Evolutionary conservation across 2,888 invertebrate species (phyloP), one percentile per base, ranked within the genome.

Genomic region (Gastracanthus pulcherrimus): DNA sequence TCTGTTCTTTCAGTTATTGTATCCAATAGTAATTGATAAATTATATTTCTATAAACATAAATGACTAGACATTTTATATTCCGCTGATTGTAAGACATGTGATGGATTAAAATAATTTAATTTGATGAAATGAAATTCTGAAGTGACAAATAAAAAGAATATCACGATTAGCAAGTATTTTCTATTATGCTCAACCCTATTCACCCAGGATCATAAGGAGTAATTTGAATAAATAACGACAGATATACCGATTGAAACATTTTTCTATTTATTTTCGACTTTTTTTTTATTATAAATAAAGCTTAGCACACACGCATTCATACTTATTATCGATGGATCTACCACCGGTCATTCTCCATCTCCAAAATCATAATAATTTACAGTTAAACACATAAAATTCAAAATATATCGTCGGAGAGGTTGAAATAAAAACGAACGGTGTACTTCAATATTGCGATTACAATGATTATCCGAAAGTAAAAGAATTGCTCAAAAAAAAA

Each of bases 291-390:
- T 88, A 89, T 90, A 90, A 90, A 89, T 90, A 89, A 90, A 86
- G 86, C 87, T 86, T 87, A 71, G 87, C 90, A 89, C 90, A 88
- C 90, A 87, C 86, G 87, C 91, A 90, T 89, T 90, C 90, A 90
- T 89, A 89, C 90, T 88, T 84, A 82, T 86, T 85, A 81, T 86
- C 88, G 86, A 87, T 88, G 87, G 88, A 86, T 90, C 88, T 86
- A 89, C 87, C 89, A 89, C 85, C 87, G 86, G 84, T 88, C 86
- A 87, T 87, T 82, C 84, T 86, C 84, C 85, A 84, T 78, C 84
- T 75, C 79, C 72, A 79, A 83, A 83, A 81, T 83, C 48, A 80
- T 69, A 82, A 79, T 82, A 82, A 80, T 78, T 83, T 80, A 75
- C 72, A 78, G 29, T 48, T 45, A 78, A 77, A 81, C 45, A 79